Base-by-base conservation (phyloP, 2,113 vertebrate genomes). In the Hucho hucho region DNA sequence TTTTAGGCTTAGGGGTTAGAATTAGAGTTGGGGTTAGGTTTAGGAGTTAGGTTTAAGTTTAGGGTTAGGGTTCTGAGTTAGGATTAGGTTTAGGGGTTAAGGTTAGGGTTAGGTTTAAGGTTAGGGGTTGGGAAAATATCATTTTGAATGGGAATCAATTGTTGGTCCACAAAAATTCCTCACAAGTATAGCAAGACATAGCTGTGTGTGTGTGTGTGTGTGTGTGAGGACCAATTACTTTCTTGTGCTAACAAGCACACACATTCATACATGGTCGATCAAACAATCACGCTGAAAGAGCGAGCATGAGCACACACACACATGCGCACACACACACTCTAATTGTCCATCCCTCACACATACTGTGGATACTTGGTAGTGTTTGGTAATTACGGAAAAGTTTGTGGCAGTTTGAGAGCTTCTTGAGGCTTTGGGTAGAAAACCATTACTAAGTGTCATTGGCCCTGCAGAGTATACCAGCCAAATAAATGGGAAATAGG, bases 211-310 rank as follows among this genome's bases (percentile, higher is more conserved):
- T 32, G 1, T 32, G 5, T 0, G 5, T 32, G 32, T 32, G 32
- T 37, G 32, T 37, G 37, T 9, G 37, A 9, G 77, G 80, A 76
- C 86, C 90, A 89, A 89, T 90, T 90, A 89, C 83, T 83, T 70
- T 63, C 47, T 32, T 78, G 79, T 25, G 29, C 70, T 78, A 81
- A 72, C 79, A 68, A 80, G 77, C 75, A 32, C 77, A 53, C 72
- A 25, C 75, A 13, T 49, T 84, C 79, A 81, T 64, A 66, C 69
- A 69, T n/a, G 69, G 74, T 43, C 74, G 28, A 73, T 74, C 77
- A 37, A 73, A 80, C 75, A 71, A 59, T 26, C 22, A 22, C 28
- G 3, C 28, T 28, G 28, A 28, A 28, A 28, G 28, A 28, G 28
- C 28, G 28, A 28, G 28, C 28, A 28, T 28, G 28, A 28, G 28